These are phyloP conservation scores for Linurgus olivaceus DNA, from an alignment of 2,797 vertebrate genomes.

Conservation along the genomic window DNA sequence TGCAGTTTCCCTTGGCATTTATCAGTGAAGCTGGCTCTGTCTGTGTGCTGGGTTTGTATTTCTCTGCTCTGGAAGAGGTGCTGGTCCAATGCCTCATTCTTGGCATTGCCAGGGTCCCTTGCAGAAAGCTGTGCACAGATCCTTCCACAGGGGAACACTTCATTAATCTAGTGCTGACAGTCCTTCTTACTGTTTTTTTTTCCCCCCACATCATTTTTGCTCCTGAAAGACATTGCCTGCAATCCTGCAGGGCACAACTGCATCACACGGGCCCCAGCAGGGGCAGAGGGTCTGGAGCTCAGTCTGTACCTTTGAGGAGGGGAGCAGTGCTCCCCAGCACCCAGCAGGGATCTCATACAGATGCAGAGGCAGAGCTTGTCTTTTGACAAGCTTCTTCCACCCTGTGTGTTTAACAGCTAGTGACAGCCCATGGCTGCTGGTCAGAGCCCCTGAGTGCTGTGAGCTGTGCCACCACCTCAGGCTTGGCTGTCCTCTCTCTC, in stretches of 20 bases:
- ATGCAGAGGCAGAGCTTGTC: background rate
- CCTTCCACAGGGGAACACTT: background rate
- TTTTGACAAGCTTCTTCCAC: background rate
- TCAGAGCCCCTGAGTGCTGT: background rate
- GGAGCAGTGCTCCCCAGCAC: background rate
- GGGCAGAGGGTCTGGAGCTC: background rate
- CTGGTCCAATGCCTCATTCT: background rate
- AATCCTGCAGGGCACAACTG: background rate
- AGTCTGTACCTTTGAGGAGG: background rate
- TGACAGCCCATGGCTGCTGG: background rate
- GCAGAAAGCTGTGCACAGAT: background rate
- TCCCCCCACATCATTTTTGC: background rate
- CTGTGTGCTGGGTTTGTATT: background rate
- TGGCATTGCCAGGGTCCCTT: background rate
- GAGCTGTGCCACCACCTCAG: background rate
- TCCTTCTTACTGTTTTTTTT: background rate
- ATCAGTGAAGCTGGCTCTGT: background rate
- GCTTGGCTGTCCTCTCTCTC: background rate
- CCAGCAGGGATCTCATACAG: fast-evolving
- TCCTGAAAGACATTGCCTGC: background rate
- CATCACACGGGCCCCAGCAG: background rate
- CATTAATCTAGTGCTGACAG: constrained; percentile 2
- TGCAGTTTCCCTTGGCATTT: background rate
- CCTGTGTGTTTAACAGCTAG: background rate
- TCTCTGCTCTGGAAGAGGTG: constrained; percentile 10